Evolutionary conservation across 2,888 invertebrate species (phyloP), one percentile per base, ranked within the genome.

Genomic region (Quadroppia sp.): DNA sequence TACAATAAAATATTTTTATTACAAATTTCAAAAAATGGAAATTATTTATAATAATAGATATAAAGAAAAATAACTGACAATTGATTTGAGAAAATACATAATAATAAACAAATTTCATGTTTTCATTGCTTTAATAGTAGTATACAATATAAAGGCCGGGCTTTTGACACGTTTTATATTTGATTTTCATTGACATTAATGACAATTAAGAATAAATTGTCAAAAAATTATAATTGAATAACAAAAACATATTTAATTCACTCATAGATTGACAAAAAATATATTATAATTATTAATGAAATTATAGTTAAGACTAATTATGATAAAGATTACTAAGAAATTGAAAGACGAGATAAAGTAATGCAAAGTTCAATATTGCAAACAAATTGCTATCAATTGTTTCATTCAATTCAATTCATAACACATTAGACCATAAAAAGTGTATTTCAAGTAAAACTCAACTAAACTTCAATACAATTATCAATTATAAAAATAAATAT

Each of bases 141-240:
- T 59, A 28, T 28, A 59, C 59, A 59, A 59, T 11, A 4, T 59
- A 30, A 59, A 59, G 59, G 59, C 17, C 59, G 59, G n/a, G 30
- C 59, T 59, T 59, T 59, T 59, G 59, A 59, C 59, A 59, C 30
- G 30, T 59, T 59, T 28, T 40, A 9, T n/a, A 23, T 59, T 59
- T 59, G 59, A 30, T 23, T 59, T 59, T 30, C 28, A 30, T 59
- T 30, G 30, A 28, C 59, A 59, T 59, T 59, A 28, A 50, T 50
- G 20, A 50, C 50, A 50, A 50, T 20, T 50, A 50, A n/a, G 50
- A 50, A 7, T 15, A 45, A 45, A 45, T 7, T 45, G 45, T 11
- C 6, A 36, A 9, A 36, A 36, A 36, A 36, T 7, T 36, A 36
- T 36, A 4, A 36, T 36, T n/a, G n/a, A 36, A 36, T 36, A 7